Evolutionary conservation across 2,888 invertebrate species (phyloP).

Genomic region (Netelia fuscicornis): DNA sequence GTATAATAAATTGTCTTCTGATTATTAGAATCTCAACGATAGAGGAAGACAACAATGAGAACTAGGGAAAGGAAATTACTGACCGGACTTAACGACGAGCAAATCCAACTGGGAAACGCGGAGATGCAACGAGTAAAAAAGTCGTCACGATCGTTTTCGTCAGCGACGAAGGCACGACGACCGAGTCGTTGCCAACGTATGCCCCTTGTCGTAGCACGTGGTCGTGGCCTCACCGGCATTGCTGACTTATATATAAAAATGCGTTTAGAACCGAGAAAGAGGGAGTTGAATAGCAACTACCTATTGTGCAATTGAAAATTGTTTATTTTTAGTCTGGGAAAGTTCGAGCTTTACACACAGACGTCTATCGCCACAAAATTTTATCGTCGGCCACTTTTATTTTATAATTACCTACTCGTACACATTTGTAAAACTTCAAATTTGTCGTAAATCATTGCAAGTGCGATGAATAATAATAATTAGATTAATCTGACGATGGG

Average conservation of each 20-base stretch:
- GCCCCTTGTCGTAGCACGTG: constrained; percentile 34
- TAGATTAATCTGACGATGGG: background rate
- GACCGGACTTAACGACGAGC: constrained; percentile 25
- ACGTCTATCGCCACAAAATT: background rate
- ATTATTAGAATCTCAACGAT: background rate
- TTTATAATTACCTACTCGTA: background rate
- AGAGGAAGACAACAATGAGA: background rate
- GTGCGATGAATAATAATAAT: background rate
- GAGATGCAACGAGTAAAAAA: constrained; percentile 14
- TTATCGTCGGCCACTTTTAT: background rate
- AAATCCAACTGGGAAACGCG: constrained; percentile 4
- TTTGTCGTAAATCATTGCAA: too few species aligned
- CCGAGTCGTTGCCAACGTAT: constrained; percentile 49
- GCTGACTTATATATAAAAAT: constrained; percentile 4
- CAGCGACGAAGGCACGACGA: constrained; percentile 14
- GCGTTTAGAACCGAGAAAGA: background rate
- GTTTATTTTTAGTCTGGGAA: constrained; percentile 59
- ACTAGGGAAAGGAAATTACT: background rate
- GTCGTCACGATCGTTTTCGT: constrained; percentile 16
- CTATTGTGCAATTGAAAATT: constrained; percentile 54
- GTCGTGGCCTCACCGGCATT: constrained; percentile 23
- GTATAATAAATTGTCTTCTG: background rate
- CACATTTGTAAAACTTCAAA: too few species aligned
- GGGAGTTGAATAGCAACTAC: constrained; percentile 6
- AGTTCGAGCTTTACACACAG: background rate